Conservation (phyloP, 2,888 invertebrate species). For the Oscheius sp. region DNA sequence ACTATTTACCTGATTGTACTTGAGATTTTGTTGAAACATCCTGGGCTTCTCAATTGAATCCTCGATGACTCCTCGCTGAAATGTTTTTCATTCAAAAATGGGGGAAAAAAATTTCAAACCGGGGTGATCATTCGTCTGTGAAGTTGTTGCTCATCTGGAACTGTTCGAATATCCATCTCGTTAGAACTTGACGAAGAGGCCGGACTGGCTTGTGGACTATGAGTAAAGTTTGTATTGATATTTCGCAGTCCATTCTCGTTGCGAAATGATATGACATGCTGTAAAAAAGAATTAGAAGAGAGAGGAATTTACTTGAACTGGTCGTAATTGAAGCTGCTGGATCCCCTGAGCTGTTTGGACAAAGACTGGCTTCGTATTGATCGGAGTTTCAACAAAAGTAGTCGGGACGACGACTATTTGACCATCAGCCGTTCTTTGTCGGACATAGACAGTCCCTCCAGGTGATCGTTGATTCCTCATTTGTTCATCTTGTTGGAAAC, state of each 20-base stretch:
- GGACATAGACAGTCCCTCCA: conserved; percentile 1
- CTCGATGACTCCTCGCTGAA: conserved; percentile 4
- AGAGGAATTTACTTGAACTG: neutral
- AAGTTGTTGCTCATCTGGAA: neutral
- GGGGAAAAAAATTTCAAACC: neutral
- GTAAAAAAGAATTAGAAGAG: neutral
- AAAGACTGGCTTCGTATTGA: neutral
- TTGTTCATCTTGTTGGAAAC: no score
- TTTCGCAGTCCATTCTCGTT: neutral
- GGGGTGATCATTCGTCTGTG: neutral
- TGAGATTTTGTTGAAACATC: no score
- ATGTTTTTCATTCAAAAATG: neutral
- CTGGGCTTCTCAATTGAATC: neutral
- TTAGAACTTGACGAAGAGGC: neutral
- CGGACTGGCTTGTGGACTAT: neutral
- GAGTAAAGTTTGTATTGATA: neutral
- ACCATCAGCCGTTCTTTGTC: neutral
- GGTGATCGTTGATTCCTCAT: neutral
- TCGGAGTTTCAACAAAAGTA: neutral
- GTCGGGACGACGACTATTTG: neutral
- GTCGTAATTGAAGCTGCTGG: neutral
- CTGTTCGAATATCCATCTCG: neutral
- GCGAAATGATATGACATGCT: neutral
- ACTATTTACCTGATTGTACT: no score
- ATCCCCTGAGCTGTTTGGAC: conserved; percentile 3